Base-by-base conservation (phyloP, 2,797 vertebrate genomes). In the Kryptopterus vitreolus region DNA sequence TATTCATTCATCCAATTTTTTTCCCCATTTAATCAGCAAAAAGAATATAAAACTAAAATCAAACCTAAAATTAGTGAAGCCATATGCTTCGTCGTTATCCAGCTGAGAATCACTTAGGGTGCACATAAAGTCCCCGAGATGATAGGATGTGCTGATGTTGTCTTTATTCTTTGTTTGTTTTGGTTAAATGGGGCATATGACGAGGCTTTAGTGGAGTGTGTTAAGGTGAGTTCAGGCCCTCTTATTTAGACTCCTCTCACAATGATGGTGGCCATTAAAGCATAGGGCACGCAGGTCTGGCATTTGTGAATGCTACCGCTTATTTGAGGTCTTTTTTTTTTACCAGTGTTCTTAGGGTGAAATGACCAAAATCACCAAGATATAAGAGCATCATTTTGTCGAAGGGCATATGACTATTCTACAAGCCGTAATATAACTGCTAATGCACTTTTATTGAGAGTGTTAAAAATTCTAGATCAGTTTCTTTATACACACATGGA, bases 201-300 rank as follows among this genome's bases (percentile, higher is more conserved):
- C 53, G 35, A 78, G 50, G 80, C 77, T 86, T 80, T 82, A 77
- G 79, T 43, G 43, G 52, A 66, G 22, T 68, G 69, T 80, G 46
- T 31, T 52, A 70, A 22, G 48, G 76, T 77, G 58, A 68, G 63
- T 83, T 77, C 38, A 52, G 72, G 48, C 52, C 68, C 71, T 65
- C 16, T 74, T 83, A 53, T 77, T 83, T 65, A 80, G 68, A 35
- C 82, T 85, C 81, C 10, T 57, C 62, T 81, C 38, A 53, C 71
- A n/a, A 52, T 81, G 29, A 76, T 69, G 46, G 46, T 52, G 57
- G 86, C 83, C 82, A 87, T 90, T 90, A 90, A 84, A 3, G 65
- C 59, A 83, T 53, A 78, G 84, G 82, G 75, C 84, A 77, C 81
- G 73, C 78, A 81, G 69, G 11, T 70, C 31, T 75, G 52, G 29